Percentiles rank a stretch among this genome's conserved stretches.
Conservation (phyloP, 2,113 vertebrate species). For the Alouatta palliata region DNA sequence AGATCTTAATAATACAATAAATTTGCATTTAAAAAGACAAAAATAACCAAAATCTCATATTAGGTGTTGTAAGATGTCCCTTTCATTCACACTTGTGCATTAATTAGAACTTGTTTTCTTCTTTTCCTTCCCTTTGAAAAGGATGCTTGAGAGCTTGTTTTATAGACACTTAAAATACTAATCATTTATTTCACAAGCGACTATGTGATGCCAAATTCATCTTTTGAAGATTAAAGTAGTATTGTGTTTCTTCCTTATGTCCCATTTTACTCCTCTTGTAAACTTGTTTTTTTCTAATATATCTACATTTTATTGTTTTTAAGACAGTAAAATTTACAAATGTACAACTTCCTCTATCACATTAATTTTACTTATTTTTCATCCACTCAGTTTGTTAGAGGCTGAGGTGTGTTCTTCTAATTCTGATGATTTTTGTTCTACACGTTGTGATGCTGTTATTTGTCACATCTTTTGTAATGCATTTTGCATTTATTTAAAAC, state of each 20-base stretch:
- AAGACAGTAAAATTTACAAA: background rate
- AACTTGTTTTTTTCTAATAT: background rate
- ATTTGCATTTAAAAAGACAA: background rate
- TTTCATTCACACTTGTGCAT: background rate
- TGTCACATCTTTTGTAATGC: background rate
- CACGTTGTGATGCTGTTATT: background rate
- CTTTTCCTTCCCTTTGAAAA: background rate
- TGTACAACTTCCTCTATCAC: background rate
- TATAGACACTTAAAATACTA: constrained; percentile 14
- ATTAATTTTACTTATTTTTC: background rate
- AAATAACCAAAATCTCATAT: background rate
- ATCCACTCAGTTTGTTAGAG: background rate
- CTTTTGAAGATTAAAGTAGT: background rate
- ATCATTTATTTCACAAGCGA: background rate
- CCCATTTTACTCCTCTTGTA: background rate
- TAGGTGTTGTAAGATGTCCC: background rate
- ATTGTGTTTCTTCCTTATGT: background rate
- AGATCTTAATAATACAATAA: background rate
- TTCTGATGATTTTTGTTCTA: background rate
- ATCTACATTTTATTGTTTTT: background rate
- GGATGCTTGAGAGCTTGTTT: background rate
- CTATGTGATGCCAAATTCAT: background rate
- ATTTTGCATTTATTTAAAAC: background rate
- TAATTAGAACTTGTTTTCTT: background rate
- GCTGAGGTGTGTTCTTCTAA: background rate